Percentiles rank a stretch among this genome's conserved stretches.
These are phyloP conservation scores for Ophiothrix spiculata DNA, from an alignment of 35 echinoderm and acorn worm genomes.

Conservation along the genomic window DNA sequence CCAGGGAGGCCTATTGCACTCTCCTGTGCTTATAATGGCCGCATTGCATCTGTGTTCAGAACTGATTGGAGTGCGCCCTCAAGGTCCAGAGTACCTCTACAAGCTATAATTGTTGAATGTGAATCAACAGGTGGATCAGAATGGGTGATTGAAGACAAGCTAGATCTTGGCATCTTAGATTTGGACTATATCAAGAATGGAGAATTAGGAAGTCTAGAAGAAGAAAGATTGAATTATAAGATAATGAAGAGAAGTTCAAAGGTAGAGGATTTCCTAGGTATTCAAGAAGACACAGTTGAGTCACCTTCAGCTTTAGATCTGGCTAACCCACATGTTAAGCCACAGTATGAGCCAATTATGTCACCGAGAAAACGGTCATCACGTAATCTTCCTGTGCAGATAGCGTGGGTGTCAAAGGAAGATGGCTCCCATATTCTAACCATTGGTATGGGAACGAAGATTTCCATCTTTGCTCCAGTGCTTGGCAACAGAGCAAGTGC, in stretches of 20 bases:
- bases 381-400: conserved; percentile 65
- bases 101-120: conserved; percentile 81
- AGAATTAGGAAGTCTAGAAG: conserved; percentile 33
- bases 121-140: conserved; percentile 95
- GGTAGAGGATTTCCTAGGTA: conserved; percentile 77
- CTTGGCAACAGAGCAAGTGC: conserved; percentile 24
- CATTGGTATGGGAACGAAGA: conserved; percentile 73
- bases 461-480: conserved; percentile 72
- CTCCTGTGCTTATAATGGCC: conserved; percentile 92
- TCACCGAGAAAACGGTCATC: conserved; percentile 24
- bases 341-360: background rate
- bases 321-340: background rate
- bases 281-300: conserved; percentile 24
- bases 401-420: conserved; percentile 95
- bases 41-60: conserved; percentile 84
- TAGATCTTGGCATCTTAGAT: conserved; percentile 65
- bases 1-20: conserved; percentile 67
- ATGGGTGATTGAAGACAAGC: conserved; percentile 88
- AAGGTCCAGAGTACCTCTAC: conserved; percentile 32
- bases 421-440: conserved; percentile 94
- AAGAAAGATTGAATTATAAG: conserved; percentile 74
- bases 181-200: conserved; percentile 38
- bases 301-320: conserved; percentile 29
- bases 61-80: conserved; percentile 21
- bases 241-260: conserved; percentile 97